These are phyloP conservation scores for Chloropsis hardwickii DNA, from an alignment of 2,113 vertebrate species.

Conservation along the genomic window DNA sequence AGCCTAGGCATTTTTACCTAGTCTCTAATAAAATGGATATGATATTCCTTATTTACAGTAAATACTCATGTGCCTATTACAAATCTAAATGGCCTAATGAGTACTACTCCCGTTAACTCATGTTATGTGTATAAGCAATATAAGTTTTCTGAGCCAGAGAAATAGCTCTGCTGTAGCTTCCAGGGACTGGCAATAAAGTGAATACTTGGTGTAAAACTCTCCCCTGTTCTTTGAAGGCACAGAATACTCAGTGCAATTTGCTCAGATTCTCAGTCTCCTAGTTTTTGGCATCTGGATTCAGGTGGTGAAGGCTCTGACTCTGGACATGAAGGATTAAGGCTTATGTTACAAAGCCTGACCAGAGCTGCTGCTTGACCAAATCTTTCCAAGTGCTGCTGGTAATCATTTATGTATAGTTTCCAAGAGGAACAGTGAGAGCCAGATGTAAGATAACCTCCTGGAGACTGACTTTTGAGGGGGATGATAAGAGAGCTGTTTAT, in stretches of 20 bases:
- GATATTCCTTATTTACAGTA: neutral
- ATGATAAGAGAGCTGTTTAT: neutral
- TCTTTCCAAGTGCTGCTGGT: neutral
- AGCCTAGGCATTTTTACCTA: neutral
- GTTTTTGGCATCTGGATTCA: neutral
- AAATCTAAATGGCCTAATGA: neutral
- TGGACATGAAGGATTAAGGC: neutral
- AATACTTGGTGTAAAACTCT: neutral
- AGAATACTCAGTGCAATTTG: neutral
- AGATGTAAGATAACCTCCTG: neutral
- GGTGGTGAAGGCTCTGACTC: neutral
- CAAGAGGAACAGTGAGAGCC: neutral
- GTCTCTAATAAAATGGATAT: neutral
- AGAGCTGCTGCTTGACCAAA: neutral
- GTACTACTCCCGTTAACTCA: neutral
- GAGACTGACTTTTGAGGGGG: neutral
- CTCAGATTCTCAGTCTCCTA: neutral
- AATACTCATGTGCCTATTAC: neutral
- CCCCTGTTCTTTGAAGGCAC: constrained; percentile 28
- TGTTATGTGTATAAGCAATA: neutral
- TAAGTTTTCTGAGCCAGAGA: neutral
- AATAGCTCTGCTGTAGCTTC: neutral
- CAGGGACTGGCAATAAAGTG: neutral
- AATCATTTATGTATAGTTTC: neutral
- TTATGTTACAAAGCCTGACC: neutral